Conservation (phyloP, 2,113 vertebrate genomes). For the Cinclus cinclus region DNA sequence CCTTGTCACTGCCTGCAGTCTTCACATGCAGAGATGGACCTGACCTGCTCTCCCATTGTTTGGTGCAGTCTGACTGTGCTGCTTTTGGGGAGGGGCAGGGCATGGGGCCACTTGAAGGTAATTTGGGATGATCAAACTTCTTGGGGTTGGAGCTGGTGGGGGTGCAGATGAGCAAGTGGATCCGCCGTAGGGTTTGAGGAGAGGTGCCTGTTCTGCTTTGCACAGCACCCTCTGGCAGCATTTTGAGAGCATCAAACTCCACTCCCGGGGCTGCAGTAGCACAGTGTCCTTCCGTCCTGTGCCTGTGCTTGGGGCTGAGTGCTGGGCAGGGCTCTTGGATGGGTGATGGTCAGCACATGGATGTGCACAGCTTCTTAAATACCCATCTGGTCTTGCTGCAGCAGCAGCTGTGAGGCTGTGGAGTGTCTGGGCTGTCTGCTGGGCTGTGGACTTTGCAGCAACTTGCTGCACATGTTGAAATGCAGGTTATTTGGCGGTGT, state of each 20-base stretch:
- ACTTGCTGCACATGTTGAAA: neutral
- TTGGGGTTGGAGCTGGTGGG: neutral
- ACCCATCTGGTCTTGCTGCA: fast-evolving
- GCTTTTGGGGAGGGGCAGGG: neutral
- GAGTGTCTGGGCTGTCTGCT: neutral
- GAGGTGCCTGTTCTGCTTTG: neutral
- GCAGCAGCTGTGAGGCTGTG: neutral
- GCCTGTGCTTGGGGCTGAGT: neutral
- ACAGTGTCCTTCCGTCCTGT: neutral
- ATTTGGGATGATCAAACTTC: neutral
- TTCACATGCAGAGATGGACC: neutral
- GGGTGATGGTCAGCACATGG: neutral
- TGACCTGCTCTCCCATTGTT: fast-evolving
- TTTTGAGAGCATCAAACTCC: neutral
- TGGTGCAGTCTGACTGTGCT: neutral
- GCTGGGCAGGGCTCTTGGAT: neutral
- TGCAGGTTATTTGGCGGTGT: neutral
- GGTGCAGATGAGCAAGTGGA: fast-evolving
- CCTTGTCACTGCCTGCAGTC: neutral
- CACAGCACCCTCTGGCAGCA: neutral
- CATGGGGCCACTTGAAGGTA: fast-evolving
- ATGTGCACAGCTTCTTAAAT: neutral
- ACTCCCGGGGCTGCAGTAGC: neutral
- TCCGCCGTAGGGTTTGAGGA: fast-evolving
- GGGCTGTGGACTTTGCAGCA: neutral